Evolutionary conservation across 35 echinoderm and acorn worm species (phyloP).

Genomic region (Heliocidaris erythrogramma): DNA sequence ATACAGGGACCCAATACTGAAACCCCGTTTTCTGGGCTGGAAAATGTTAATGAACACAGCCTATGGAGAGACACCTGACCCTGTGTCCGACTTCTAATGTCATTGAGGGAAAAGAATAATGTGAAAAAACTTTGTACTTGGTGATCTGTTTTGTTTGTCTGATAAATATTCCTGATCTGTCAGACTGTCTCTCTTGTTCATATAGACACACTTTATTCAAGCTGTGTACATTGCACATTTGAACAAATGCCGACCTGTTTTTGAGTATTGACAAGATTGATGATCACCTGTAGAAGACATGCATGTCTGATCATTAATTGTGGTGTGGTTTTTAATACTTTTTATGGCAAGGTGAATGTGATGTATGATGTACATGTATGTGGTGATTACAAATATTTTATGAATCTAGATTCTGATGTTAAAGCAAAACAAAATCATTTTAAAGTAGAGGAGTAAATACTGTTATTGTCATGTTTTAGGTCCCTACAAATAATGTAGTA

Average conservation of each 20-base stretch:
- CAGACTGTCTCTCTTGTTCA: background rate
- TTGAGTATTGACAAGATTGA: background rate
- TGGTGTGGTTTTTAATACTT: background rate
- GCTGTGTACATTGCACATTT: background rate
- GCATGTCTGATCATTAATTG: background rate
- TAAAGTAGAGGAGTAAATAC: background rate
- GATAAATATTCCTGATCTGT: background rate
- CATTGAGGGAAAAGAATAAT: background rate
- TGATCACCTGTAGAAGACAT: background rate
- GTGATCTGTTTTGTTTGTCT: background rate
- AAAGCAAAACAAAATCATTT: background rate
- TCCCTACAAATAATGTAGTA: no score
- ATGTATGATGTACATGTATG: background rate
- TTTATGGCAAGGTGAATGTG: background rate
- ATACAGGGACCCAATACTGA: no score
- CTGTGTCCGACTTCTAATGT: background rate
- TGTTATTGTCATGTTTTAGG: no score
- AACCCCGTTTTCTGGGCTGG: no score
- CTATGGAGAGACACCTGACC: background rate
- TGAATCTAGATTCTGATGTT: background rate
- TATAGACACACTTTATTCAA: background rate
- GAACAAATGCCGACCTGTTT: slow-evolving; percentile 1
- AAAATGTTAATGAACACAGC: no score
- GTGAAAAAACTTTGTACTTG: background rate
- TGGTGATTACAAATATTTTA: background rate